Base-by-base conservation (phyloP, 2,888 invertebrate species). In the Holacanthella duospinosa region DNA sequence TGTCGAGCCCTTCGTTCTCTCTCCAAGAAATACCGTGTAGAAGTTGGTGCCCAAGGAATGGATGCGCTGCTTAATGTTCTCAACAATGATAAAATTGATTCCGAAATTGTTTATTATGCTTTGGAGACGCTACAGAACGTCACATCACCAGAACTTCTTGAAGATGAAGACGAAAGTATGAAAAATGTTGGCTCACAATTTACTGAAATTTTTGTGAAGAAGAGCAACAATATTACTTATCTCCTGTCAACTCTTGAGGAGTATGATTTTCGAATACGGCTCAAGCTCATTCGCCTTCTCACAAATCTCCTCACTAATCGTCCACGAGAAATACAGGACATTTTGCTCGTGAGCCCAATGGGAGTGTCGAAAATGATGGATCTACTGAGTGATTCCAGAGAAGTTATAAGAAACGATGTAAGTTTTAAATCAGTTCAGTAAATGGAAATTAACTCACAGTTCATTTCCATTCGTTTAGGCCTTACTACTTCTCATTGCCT, bases 331-430 rank as follows among this genome's bases (percentile, higher is more conserved):
- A 85, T 92, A 59, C 92, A 93, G 78, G 91, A 92, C 76, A 87
- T 89, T 21, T 85, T 92, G 59, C 79, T 93, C 62, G 85, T 90
- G 2, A 90, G 90, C 77, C 92, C 93, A n/a, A 92, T 93, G 89
- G 97, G 94, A 1, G 90, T 99, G 0, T 94, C 96, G 0, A 93
- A 93, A 79, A 82, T 99, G 74, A 96, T 97, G 90, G 99, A 99
- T 78, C 81, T 99, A 21, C 79, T 99, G 16, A 85, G 87, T 2
- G 99, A 99, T 74, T 89, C 87, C 62, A 82, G 97, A 71, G 97
- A 99, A 81, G 90, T 97, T 1, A 89, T 97, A 64, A 80, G 97
- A 67, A 97, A 97, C 77, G 95, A 96, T 80, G 92, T 84, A 76
- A 76, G 80, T 78, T 29, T n/a, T n/a, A n/a, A n/a, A n/a, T n/a